Base-by-base conservation (phyloP, 1,140 invertebrate genomes). In the Pogonomyrmex barbatus region DNA sequence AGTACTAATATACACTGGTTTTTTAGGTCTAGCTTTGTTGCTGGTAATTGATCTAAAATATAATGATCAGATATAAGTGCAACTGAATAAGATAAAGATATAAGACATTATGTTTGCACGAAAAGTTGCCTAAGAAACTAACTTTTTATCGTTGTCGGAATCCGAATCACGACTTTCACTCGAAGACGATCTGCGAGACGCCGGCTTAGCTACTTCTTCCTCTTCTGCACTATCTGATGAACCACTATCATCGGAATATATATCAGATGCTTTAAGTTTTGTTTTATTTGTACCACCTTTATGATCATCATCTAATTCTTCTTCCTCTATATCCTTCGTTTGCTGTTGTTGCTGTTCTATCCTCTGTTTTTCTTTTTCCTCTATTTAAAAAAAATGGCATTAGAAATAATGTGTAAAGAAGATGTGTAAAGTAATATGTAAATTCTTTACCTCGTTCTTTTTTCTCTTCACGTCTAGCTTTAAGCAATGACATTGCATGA, bases 201-300 rank as follows among this genome's bases (percentile, higher is more conserved):
- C 91, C 9, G 93, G 85, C 71, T 96, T 96, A 52, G 93, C 91
- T 58, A 91, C 89, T 73, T 94, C 94, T 79, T 96, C 96, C 58
- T 96, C 97, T n/a, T 96, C 97, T 88, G 97, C 97, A 83, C 97
- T 98, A 17, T 95, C 94, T 0, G 94, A 95, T 5, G 95, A 95
- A 10, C 97, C 98, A 88, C 98, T 98, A 88, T 99, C 98, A 94
- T 99, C 98, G 0, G 98, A 99, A 94, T 99, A 99, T 90, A 99
- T 98, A 95, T 99, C 98, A 0, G 98, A 98, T 0, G 98, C 98
- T 95, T 98, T 99, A 71, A 98, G 95, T 93, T 98, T 97, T 71
- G 96, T 96, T 90, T 96, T 96, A 2, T 94, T 94, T 24, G 91
- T 88, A 82, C 94, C 91, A 84, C 94, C 93, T 91, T 95, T 93